Base-by-base conservation (phyloP, 2,797 vertebrate genomes). In the Mus spretus region DNA sequence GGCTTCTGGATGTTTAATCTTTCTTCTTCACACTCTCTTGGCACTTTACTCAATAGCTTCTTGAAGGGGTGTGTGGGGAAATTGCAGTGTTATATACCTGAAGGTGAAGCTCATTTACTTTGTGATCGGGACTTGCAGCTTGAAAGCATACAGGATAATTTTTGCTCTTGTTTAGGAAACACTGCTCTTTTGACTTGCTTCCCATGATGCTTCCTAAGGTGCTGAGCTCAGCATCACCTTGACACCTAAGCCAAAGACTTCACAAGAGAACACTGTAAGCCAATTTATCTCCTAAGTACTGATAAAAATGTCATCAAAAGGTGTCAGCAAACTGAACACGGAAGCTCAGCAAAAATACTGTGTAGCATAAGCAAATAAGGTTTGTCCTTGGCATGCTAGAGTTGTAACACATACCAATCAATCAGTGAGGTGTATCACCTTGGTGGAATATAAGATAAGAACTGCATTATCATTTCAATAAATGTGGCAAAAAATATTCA, bases 141-240 rank as follows among this genome's bases (percentile, higher is more conserved):
- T 61, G 44, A 47, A 50, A 59, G 12, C n/a, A 44, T 50, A 14
- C 12, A 37, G 40, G 78, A 67, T 82, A 93, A 37, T 47, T n/a
- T 83, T 86, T 31, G 40, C 44, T 47, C 67, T 74, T 75, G n/a
- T 47, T 93, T 87, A 79, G 74, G 79, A 87, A 92, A 67, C 37
- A 19, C 44, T 61, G 59, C 26, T 82, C 20, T 24, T 92, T 89
- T 65, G 61, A 83, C 34, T 81, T 75, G 55, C 11, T n/a, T 91
- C 44, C 37, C 19, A 26, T 40, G 34, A 28, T 72, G n/a, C 53
- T 89, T 91, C 82, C 14, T 44, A 88, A 81, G 55, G 89, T 20
- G n/a, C 37, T 61, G 14, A 78, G 14, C 3, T 61, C 24, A 91
- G 20, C 4, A 80, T 50, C 40, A 77, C 13, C 65, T 65, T 65